Percentiles rank a stretch among this genome's conserved stretches.
phyloP scores from a whole-genome alignment of 2,888 invertebrate genomes.

The Stenodera caucasica region DNA sequence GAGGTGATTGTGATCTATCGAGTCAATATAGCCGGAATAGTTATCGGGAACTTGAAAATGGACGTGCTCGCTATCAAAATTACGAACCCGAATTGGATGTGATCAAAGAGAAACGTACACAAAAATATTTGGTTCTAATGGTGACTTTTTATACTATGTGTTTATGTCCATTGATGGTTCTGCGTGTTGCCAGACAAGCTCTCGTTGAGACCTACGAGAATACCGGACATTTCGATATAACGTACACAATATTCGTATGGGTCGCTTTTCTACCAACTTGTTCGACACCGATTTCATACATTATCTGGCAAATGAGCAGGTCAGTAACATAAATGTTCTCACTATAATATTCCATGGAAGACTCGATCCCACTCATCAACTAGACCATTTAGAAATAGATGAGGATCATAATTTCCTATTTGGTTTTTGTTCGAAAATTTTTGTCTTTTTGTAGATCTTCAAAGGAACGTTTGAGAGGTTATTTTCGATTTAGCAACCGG shows the following conservation, averaged over 20 bases:
- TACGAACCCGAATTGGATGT: constrained; percentile 63
- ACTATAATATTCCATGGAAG: no score
- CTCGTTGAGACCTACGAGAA: constrained; percentile 71
- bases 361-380: no score
- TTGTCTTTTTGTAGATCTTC: constrained; percentile 60
- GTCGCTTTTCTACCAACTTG: constrained; percentile 70
- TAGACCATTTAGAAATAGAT: no score
- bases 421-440: no score
- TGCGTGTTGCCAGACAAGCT: constrained; percentile 64
- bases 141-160: constrained; percentile 67
- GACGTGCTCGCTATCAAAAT: constrained; percentile 55
- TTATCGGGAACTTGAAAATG: constrained; percentile 41
- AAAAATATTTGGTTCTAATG: constrained; percentile 69
- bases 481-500: constrained; percentile 60
- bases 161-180: constrained; percentile 66
- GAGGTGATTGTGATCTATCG: constrained; percentile 45
- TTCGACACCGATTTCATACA: constrained; percentile 67
- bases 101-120: constrained; percentile 66
- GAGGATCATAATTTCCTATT: no score
- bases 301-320: constrained; percentile 67
- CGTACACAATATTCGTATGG: constrained; percentile 70
- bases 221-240: constrained; percentile 67
- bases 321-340: constrained; percentile 48
- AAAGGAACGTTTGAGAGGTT: constrained; percentile 62
- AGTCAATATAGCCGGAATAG: constrained; percentile 48